Evolutionary conservation across 1,140 invertebrate species (phyloP).

Genomic region (Planococcus citri): DNA sequence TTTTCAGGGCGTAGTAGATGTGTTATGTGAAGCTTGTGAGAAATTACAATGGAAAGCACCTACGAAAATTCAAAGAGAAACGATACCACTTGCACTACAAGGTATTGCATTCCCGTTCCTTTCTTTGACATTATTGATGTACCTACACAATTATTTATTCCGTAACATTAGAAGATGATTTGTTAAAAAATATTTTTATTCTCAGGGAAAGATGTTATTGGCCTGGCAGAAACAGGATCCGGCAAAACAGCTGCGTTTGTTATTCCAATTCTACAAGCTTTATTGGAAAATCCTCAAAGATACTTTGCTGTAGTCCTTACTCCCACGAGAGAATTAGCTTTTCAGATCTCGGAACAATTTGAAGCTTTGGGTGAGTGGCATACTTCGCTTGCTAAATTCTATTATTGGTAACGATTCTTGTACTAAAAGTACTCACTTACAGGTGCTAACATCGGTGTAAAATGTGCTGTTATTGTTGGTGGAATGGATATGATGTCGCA

Average conservation of each 20-base stretch:
- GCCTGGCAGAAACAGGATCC: conserved; percentile 92
- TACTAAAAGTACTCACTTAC: background rate
- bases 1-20: conserved; percentile 76
- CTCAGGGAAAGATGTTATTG: conserved; percentile 84
- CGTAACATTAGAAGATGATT: background rate
- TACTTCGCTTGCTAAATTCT: background rate
- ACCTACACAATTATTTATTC: background rate
- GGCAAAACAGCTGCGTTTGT: conserved; percentile 98
- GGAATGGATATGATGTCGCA: conserved; percentile 97
- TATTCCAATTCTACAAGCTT: conserved; percentile 81
- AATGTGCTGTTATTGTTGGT: conserved; percentile 91
- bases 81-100: conserved; percentile 78
- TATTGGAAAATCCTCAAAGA: conserved; percentile 81
- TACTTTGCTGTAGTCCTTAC: conserved; percentile 90
- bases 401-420: background rate
- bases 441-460: conserved; percentile 75
- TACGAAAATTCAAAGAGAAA: conserved; percentile 87
- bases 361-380: conserved; percentile 64
- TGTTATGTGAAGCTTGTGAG: conserved; percentile 79
- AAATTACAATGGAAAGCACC: conserved; percentile 87
- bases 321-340: conserved; percentile 92
- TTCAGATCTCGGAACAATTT: conserved; percentile 92
- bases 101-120: conserved; percentile 37
- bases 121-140: background rate
- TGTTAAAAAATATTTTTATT: conserved; percentile 1